Percentiles rank a stretch among this genome's conserved stretches.
These are phyloP conservation scores for Octodon degus DNA, from an alignment of 2,113 vertebrate genomes.

Conservation along the genomic window DNA sequence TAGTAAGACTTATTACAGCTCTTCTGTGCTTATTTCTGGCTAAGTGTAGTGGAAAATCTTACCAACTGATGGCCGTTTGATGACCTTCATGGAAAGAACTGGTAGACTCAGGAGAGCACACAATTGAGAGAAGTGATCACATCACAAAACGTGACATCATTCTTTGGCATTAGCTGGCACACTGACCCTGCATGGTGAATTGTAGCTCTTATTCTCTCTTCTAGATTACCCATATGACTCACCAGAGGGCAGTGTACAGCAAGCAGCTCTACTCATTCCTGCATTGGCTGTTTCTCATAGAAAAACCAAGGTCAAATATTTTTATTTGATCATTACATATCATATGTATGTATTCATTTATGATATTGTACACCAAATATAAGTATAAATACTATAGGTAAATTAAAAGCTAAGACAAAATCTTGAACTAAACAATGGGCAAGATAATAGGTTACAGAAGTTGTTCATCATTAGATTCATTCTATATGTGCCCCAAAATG, in stretches of 20 bases:
- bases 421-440: background rate
- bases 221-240: constrained; percentile 61
- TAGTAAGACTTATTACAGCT: constrained; percentile 46
- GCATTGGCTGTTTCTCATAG: background rate
- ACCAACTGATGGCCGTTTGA: constrained; percentile 62
- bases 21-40: constrained; percentile 52
- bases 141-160: constrained; percentile 62
- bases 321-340: background rate
- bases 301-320: constrained; percentile 31
- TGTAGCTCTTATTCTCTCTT: constrained; percentile 33
- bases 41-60: constrained; percentile 64
- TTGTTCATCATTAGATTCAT: background rate
- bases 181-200: background rate
- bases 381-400: background rate
- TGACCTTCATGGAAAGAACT: constrained; percentile 74
- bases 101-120: constrained; percentile 26
- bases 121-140: constrained; percentile 65
- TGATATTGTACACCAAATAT: background rate
- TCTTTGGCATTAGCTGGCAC: constrained; percentile 38
- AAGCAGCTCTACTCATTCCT: background rate
- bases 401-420: background rate
- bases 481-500: background rate
- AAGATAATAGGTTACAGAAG: background rate
- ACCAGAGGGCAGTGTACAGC: constrained; percentile 68
- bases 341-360: too few relatives aligned